Conservation (phyloP, 2,888 invertebrate species). For the Amorpha juglandis region DNA sequence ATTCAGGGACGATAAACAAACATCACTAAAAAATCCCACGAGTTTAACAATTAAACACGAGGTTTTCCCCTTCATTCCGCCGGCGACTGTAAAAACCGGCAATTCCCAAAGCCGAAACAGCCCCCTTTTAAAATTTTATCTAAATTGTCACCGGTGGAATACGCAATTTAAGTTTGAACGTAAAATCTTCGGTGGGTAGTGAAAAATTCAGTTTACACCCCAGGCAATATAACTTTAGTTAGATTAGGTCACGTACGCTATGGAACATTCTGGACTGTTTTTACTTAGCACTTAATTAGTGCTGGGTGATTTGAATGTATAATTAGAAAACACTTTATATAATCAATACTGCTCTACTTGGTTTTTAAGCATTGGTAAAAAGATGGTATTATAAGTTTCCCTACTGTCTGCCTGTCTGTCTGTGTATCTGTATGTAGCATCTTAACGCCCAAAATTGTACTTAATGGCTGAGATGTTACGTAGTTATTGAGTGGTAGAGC, state of each 20-base stretch:
- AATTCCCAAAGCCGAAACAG: conserved; percentile 24
- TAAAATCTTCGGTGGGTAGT: conserved; percentile 62
- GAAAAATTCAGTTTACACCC: conserved; percentile 62
- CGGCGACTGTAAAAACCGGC: conserved; percentile 25
- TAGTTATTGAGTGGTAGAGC: too few species aligned
- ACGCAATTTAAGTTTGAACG: conserved; percentile 75
- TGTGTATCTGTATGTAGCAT: too few species aligned
- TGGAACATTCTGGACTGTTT: conserved; percentile 24
- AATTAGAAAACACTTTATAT: not conserved
- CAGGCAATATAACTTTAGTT: conserved; percentile 62
- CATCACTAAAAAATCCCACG: not conserved
- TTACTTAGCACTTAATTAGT: conserved; percentile 24
- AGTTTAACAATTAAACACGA: conserved; percentile 23
- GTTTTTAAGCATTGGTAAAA: too few species aligned
- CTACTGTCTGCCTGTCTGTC: too few species aligned
- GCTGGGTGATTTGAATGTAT: not conserved
- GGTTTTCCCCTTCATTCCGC: conserved; percentile 21
- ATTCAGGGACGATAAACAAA: conserved; percentile 1
- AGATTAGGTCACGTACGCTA: conserved; percentile 65
- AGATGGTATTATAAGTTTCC: too few species aligned
- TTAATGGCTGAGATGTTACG: too few species aligned
- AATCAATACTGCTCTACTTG: not conserved
- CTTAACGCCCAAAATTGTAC: too few species aligned
- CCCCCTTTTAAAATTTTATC: conserved; percentile 47
- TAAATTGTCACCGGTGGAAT: conserved; percentile 63